Evolutionary conservation across 2,888 invertebrate genomes (phyloP), one percentile per base, ranked within the genome.

Genomic region (Elegia similella): DNA sequence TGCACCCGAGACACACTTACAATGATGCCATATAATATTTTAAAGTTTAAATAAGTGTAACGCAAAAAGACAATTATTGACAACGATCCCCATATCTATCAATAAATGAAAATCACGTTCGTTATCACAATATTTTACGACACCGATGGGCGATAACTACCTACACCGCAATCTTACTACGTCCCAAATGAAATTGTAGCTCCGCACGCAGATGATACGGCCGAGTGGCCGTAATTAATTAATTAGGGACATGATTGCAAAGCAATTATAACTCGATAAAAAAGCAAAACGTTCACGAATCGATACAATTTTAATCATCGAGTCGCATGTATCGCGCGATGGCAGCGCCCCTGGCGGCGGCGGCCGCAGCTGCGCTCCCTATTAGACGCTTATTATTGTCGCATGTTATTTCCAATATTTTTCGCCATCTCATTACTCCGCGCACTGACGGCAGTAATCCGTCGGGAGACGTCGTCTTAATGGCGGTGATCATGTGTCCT

Each of bases 401-500:
- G 75, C 74, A 70, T 76, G 80, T 83, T 86, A 85, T 88, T 86
- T 81, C 83, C 86, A 86, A 88, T 86, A 88, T 87, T 87, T 85
- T 81, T 76, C 81, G 78, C 83, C 88, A 85, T 88, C 89, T 89
- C 90, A 90, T 91, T 91, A 91, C 84, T 79, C 76, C 76, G 69
- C 64, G 72, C 68, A 70, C 68, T 77, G 84, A 81, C 81, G 80
- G 75, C 75, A 81, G 82, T 88, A 89, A 88, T 90, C 90, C 89
- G 77, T 74, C 88, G 89, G 88, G 90, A 89, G 85, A 80, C 73
- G 80, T 77, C 81, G 75, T 76, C 80, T 75, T 88, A 88, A 88
- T 89, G 86, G 85, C 82, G 82, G 87, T 88, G 88, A 88, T 88
- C 88, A 85, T 84, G 83, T 87, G 88, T 88, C 88, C 83, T 84